phyloP scores from a whole-genome alignment of 2,888 invertebrate genomes.

The Drosophila phalerata region DNA sequence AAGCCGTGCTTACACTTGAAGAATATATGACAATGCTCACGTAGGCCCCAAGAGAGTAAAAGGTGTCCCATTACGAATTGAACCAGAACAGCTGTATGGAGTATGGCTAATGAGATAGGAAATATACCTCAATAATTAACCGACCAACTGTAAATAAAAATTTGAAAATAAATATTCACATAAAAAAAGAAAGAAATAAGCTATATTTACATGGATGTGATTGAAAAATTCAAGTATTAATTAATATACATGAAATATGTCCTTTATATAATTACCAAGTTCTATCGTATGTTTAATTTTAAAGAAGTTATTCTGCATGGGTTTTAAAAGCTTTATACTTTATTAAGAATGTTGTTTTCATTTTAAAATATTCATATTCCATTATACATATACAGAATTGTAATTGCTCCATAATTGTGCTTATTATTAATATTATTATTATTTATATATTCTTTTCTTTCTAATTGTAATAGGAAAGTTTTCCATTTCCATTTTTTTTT shows the following conservation, averaged over 20 bases:
- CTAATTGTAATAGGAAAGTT: background rate
- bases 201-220: background rate
- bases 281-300: too few species aligned
- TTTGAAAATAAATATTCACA: background rate
- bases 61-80: background rate
- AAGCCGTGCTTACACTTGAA: slow-evolving; percentile 4
- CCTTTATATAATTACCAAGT: too few species aligned
- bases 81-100: background rate
- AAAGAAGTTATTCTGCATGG: too few species aligned
- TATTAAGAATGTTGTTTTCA: too few species aligned
- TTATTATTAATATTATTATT: background rate
- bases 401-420: too few species aligned
- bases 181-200: background rate
- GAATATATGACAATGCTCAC: slow-evolving; percentile 41
- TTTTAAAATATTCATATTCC: background rate
- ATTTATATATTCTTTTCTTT: background rate
- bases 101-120: too few species aligned
- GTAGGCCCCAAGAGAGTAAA: slow-evolving; percentile 32
- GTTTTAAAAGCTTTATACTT: too few species aligned
- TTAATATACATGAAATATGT: too few species aligned
- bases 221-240: background rate
- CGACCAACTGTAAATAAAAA: background rate
- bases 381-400: too few species aligned
- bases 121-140: background rate
- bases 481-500: background rate